Conservation (phyloP, 1,140 invertebrate genomes). For the Drosophila santomea region DNA sequence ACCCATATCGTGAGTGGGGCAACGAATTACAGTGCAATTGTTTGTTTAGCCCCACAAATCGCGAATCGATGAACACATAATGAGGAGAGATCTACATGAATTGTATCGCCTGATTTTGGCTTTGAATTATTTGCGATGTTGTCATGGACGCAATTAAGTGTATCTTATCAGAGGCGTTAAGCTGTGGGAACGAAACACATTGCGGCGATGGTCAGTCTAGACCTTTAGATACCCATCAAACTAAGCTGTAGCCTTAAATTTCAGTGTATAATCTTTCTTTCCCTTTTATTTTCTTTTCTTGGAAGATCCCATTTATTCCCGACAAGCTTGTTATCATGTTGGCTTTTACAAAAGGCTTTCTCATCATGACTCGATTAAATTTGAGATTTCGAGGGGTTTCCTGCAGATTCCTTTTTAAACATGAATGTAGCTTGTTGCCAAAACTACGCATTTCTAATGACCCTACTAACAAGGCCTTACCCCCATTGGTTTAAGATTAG, state of each 20-base stretch:
- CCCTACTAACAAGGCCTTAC: background rate
- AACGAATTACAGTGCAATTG: slow-evolving; percentile 22
- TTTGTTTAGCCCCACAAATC: background rate
- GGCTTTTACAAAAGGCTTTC: slow-evolving; percentile 12
- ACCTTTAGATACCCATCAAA: background rate
- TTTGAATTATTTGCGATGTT: slow-evolving; percentile 32
- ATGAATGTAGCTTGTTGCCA: background rate
- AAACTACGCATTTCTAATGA: background rate
- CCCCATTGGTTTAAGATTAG: background rate
- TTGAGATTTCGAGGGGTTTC: background rate
- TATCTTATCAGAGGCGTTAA: slow-evolving; percentile 64
- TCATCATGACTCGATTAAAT: slow-evolving; percentile 26
- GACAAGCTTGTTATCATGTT: background rate
- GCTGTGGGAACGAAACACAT: slow-evolving; percentile 38
- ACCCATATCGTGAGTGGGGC: slow-evolving; percentile 9
- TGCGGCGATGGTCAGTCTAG: slow-evolving; percentile 1
- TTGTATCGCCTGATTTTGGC: slow-evolving; percentile 39
- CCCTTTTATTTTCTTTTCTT: no score
- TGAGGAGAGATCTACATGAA: slow-evolving; percentile 23
- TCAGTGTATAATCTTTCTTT: no score
- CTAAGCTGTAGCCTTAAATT: no score
- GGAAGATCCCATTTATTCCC: no score
- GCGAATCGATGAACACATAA: slow-evolving; percentile 22
- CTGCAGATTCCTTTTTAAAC: background rate
- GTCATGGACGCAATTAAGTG: slow-evolving; percentile 50